Evolutionary conservation across 2,888 invertebrate species (phyloP), one percentile per base, ranked within the genome.

Genomic region (Cyaniris semiargus): DNA sequence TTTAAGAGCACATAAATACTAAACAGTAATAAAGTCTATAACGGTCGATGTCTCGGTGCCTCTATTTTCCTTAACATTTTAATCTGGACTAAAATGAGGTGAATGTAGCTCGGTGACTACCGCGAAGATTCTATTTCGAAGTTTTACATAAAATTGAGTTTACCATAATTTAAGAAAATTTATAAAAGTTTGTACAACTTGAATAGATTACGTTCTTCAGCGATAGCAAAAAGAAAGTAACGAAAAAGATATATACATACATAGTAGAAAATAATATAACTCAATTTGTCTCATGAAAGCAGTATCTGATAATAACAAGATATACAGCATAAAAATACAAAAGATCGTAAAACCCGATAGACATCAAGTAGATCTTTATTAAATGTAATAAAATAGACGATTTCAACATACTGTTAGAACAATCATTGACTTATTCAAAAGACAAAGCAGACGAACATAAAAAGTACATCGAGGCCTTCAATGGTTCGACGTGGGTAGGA

Each of bases 1-100:
- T 74, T 74, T 53, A 74, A 72, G 72, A 72, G 74, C 74, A 74
- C 74, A 74, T 74, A 74, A 74, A 74, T 74, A 74, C 74, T 74
- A 74, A 74, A 48, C 48, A 48, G 74, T 74, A 48, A 74, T 74
- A 74, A 74, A 74, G 53, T 74, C 74, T 27, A 27, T 48, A 74
- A 48, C 74, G 53, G 74, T 74, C 74, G 66, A 74, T 72, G 74
- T 74, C 72, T 74, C 15, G 15, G 23, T 74, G 53, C 10, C 48
- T 53, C 74, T 48, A 48, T 48, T 48, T 74, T 53, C 53, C 23
- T 48, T 27, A 27, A 27, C 44, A 44, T 72, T 74, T 27, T 66
- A 27, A 27, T 23, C 60, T 66, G 66, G 21, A 31, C 66, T 27
- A 66, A 66, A 66, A 27, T 60, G 60, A 23, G 60, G 60, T 60